phyloP scores from a whole-genome alignment of 2,888 invertebrate genomes.

The Branchellion lobata region DNA sequence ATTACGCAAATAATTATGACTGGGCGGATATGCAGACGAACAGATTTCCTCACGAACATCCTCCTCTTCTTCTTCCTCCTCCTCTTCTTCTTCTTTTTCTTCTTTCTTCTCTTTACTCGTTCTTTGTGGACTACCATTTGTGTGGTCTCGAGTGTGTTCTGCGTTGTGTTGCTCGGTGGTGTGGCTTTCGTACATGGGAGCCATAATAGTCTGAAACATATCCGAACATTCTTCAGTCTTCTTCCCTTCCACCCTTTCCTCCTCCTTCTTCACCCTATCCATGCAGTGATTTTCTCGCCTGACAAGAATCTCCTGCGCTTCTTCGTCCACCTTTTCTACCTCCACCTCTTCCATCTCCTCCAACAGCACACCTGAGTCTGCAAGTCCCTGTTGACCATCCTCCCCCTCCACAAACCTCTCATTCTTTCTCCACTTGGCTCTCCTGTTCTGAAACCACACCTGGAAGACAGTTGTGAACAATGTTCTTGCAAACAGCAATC shows the following conservation, averaged over 20 bases:
- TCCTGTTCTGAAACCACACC: conserved; percentile 99
- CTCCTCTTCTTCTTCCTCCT: not conserved
- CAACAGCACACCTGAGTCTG: not conserved
- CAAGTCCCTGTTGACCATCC: not conserved
- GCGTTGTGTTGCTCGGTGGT: not conserved
- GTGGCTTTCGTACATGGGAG: too few relatives aligned
- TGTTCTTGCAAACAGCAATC: not conserved
- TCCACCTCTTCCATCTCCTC: not conserved
- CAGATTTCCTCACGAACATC: not conserved
- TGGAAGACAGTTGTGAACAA: conserved; percentile 62
- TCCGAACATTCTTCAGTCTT: too few relatives aligned
- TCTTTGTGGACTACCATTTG: too few relatives aligned
- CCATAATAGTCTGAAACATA: too few relatives aligned
- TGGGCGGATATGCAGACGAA: not conserved
- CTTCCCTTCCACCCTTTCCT: too few relatives aligned
- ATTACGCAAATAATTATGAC: not conserved
- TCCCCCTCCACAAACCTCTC: conserved; percentile 65
- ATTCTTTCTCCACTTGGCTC: conserved; percentile 98
- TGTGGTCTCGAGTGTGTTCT: not conserved
- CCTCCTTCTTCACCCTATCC: too few relatives aligned
- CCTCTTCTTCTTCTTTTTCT: not conserved
- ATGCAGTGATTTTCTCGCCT: not conserved
- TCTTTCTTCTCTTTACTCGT: too few relatives aligned
- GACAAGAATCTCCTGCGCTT: not conserved
- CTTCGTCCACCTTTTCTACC: not conserved